phyloP scores from a whole-genome alignment of 2,113 vertebrate species.

The Rhineura floridana region DNA sequence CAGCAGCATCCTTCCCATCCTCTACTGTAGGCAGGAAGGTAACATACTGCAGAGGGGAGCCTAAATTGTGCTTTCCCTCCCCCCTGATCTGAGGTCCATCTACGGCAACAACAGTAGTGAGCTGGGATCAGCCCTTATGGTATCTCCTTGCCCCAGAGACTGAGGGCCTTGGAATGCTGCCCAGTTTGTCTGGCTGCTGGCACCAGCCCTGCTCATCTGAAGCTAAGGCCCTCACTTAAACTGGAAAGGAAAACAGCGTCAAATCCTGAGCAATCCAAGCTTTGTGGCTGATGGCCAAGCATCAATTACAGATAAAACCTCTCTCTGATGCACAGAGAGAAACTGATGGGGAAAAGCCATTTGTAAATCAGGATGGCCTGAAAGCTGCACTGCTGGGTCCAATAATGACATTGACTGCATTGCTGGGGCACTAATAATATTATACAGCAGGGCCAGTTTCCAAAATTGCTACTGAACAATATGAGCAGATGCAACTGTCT shows the following conservation, averaged over 20 bases:
- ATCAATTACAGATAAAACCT: conserved; percentile 63
- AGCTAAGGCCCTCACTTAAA: background rate
- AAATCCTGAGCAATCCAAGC: conserved; percentile 5
- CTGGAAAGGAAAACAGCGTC: conserved; percentile 7
- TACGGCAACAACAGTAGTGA: background rate
- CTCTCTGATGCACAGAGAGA: conserved; percentile 9
- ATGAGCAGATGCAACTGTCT: conserved; percentile 2
- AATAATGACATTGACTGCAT: conserved; percentile 25
- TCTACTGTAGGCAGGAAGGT: background rate
- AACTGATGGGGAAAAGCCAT: conserved; percentile 52
- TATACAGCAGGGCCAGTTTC: conserved; percentile 7
- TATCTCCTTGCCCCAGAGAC: background rate
- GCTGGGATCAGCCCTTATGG: background rate
- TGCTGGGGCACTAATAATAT: conserved; percentile 34
- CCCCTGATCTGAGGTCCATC: background rate
- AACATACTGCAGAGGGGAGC: background rate
- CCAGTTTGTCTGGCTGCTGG: conserved; percentile 9
- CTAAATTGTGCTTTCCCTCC: background rate
- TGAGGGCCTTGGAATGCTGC: background rate
- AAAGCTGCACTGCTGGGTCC: conserved; percentile 32
- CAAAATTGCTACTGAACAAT: background rate
- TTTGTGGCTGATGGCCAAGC: conserved; percentile 63
- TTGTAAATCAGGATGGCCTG: conserved; percentile 27
- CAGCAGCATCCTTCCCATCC: background rate
- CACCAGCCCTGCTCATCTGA: background rate